phyloP scores from a whole-genome alignment of 2,888 invertebrate species.

The Anthophora plumipes region DNA sequence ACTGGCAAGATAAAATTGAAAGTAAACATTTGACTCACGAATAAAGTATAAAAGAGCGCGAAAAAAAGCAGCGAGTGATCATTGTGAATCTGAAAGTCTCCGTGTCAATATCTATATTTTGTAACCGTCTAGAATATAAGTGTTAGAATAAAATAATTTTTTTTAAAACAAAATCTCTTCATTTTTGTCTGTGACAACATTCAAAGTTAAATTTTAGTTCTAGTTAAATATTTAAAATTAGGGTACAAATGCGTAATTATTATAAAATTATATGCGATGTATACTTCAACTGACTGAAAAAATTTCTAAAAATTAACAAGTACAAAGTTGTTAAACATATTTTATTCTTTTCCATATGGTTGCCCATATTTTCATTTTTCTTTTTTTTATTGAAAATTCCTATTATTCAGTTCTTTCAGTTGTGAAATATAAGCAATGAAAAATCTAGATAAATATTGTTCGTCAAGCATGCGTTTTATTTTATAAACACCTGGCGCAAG shows the following conservation, averaged over 20 bases:
- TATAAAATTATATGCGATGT: neutral
- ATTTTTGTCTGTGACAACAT: too few relatives aligned
- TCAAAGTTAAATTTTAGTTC: too few relatives aligned
- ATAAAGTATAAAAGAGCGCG: too few relatives aligned
- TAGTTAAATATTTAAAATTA: neutral
- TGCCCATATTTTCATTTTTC: neutral
- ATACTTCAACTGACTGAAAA: conserved; percentile 3
- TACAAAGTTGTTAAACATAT: neutral
- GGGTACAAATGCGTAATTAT: too few relatives aligned
- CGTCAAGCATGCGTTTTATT: neutral
- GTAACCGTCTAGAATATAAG: too few relatives aligned
- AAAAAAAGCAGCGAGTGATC: too few relatives aligned
- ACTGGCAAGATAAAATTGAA: too few relatives aligned
- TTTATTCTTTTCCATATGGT: neutral
- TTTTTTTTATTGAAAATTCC: neutral
- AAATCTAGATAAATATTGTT: neutral
- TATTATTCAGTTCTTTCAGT: neutral
- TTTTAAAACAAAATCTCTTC: too few relatives aligned
- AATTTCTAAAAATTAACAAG: neutral
- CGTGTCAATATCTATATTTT: too few relatives aligned
- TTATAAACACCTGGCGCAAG: neutral
- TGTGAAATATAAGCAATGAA: neutral
- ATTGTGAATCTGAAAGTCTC: too few relatives aligned
- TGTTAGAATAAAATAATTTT: too few relatives aligned
- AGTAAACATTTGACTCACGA: too few relatives aligned